Conservation (phyloP, 2,888 invertebrate genomes). For the Callinectes sapidus region DNA sequence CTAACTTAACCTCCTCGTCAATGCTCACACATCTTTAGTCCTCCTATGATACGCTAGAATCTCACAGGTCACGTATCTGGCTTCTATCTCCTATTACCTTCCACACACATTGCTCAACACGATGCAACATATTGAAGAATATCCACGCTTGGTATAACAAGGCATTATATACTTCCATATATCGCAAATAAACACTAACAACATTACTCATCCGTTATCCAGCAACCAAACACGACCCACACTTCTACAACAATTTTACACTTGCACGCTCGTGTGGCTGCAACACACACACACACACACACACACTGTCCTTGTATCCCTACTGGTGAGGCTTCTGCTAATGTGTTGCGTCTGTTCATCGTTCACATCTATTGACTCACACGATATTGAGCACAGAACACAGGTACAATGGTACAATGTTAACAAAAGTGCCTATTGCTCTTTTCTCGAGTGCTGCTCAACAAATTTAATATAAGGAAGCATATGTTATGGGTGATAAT, state of each 20-base stretch:
- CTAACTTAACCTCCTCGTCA: not conserved
- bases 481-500: no score
- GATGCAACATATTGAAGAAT: not conserved
- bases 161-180: no score
- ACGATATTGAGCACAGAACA: not conserved
- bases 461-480: no score
- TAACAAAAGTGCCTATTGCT: not conserved
- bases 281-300: constrained; percentile 8
- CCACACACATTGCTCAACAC: not conserved
- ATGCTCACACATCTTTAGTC: not conserved
- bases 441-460: not conserved
- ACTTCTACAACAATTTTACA: not conserved
- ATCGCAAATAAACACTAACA: no score
- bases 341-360: not conserved
- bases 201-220: not conserved
- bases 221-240: not conserved
- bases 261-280: not conserved
- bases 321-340: not conserved
- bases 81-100: no score
- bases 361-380: not conserved
- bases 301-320: not conserved
- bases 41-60: not conserved
- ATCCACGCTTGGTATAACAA: not conserved
- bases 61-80: no score
- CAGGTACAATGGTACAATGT: no score